phyloP scores from a whole-genome alignment of 1,140 invertebrate genomes.

The Coenobita brevimanus region DNA sequence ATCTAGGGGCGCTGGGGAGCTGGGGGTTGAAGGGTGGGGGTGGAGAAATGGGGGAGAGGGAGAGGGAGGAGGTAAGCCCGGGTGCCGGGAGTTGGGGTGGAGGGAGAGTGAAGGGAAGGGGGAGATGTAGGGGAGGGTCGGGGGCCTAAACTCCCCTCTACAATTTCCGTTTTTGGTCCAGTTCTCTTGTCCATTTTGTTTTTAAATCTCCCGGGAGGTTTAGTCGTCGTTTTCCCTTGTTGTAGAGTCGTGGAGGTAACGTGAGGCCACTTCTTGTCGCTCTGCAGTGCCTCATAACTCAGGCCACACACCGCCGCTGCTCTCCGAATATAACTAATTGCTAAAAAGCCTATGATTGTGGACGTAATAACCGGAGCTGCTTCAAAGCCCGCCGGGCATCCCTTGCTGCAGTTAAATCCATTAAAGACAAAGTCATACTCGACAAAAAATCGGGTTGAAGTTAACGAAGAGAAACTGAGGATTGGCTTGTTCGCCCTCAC shows the following conservation, averaged over 20 bases:
- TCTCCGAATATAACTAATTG: conserved; percentile 36
- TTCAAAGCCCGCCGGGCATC: conserved; percentile 28
- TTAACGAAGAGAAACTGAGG: conserved; percentile 53
- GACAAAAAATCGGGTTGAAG: conserved; percentile 45
- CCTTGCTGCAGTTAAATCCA: conserved; percentile 37
- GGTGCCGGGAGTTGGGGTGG: neutral
- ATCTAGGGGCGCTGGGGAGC: conserved; percentile 21
- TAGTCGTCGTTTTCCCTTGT: neutral
- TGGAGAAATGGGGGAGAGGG: neutral
- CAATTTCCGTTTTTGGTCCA: conserved; percentile 62
- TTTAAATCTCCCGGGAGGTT: conserved; percentile 53
- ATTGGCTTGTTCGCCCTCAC: conserved; percentile 43
- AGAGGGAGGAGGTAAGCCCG: neutral
- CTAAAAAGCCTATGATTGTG: conserved; percentile 18
- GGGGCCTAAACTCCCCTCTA: conserved; percentile 54
- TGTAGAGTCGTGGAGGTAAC: neutral
- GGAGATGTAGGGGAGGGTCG: neutral
- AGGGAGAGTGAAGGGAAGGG: neutral
- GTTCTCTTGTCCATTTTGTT: conserved; percentile 62
- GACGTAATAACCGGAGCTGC: conserved; percentile 34
- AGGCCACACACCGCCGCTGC: neutral
- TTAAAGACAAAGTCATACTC: conserved; percentile 34
- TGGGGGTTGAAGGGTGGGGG: neutral
- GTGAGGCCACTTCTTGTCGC: too few relatives aligned
- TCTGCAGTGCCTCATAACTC: too few relatives aligned